A percentile compares a stretch with the other conserved stretches of the same genome.
These are phyloP conservation scores for Leucosticte australis DNA, from an alignment of 2,113 vertebrate genomes.

Conservation along the genomic window DNA sequence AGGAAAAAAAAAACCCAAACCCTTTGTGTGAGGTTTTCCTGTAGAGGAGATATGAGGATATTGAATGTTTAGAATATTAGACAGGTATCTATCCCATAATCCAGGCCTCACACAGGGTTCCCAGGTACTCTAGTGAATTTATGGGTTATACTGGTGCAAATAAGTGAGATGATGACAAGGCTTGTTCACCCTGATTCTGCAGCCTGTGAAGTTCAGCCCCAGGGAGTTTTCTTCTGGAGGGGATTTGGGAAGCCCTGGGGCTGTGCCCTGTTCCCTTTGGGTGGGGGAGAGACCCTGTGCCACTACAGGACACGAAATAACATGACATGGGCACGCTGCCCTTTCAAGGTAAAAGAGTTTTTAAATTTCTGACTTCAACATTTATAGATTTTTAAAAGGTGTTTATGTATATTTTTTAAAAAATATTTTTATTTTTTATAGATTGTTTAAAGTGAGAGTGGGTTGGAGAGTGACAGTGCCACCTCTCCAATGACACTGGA, in stretches of 20 bases:
- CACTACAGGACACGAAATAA: too few relatives aligned
- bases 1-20: background rate
- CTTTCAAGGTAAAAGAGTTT: too few relatives aligned
- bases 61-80: background rate
- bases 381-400: too few relatives aligned
- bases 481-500: too few relatives aligned
- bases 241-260: background rate
- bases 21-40: background rate
- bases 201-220: background rate
- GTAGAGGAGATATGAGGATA: fast-evolving
- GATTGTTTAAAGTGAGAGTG: too few relatives aligned
- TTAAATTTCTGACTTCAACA: too few relatives aligned
- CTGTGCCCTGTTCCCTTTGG: background rate
- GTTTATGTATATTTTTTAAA: too few relatives aligned
- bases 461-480: too few relatives aligned
- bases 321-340: too few relatives aligned
- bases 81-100: background rate
- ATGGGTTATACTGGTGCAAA: background rate
- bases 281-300: too few relatives aligned
- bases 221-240: background rate
- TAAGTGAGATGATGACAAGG: background rate
- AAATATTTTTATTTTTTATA: too few relatives aligned
- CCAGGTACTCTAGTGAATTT: background rate
- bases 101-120: background rate
- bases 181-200: background rate